Conservation (phyloP, 2,888 invertebrate genomes). For the Drosophila seclusa region DNA sequence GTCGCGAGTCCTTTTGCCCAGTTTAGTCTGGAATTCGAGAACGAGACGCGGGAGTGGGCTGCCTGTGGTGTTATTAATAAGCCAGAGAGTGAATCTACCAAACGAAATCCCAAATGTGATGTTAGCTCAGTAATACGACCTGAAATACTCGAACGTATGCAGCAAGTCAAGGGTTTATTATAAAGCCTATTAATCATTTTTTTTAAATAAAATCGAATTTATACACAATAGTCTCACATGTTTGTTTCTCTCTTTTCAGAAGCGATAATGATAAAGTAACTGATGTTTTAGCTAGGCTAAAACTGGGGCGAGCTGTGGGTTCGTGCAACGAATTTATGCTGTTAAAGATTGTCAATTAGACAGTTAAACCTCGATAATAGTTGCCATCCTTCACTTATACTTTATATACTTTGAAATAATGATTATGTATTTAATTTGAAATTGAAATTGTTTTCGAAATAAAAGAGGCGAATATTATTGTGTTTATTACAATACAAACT, state of each 20-base stretch:
- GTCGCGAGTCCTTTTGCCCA: slow-evolving; percentile 42
- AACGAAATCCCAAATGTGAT: slow-evolving; percentile 29
- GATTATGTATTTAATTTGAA: neutral
- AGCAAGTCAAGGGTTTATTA: slow-evolving; percentile 30
- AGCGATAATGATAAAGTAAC: slow-evolving; percentile 13
- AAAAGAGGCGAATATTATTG: neutral
- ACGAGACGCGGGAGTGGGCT: slow-evolving; percentile 47
- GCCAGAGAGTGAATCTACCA: neutral
- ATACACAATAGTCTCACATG: slow-evolving; percentile 1
- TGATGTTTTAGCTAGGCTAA: no score
- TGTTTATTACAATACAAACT: neutral
- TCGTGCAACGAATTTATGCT: neutral
- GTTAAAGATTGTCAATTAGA: neutral
- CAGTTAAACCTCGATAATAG: neutral
- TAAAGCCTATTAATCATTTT: neutral
- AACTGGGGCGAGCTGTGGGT: no score
- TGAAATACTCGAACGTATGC: slow-evolving; percentile 51
- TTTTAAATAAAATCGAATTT: slow-evolving; percentile 1
- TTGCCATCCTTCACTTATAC: neutral
- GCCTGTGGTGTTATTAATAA: slow-evolving; percentile 26
- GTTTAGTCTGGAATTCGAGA: slow-evolving; percentile 47
- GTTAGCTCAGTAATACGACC: slow-evolving; percentile 32
- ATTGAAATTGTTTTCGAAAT: neutral
- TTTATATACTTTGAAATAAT: no score
- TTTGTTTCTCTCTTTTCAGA: slow-evolving; percentile 54